Evolutionary conservation across 1,140 invertebrate genomes (phyloP), one percentile per base, ranked within the genome.

Genomic region (Hypothenemus hampei): DNA sequence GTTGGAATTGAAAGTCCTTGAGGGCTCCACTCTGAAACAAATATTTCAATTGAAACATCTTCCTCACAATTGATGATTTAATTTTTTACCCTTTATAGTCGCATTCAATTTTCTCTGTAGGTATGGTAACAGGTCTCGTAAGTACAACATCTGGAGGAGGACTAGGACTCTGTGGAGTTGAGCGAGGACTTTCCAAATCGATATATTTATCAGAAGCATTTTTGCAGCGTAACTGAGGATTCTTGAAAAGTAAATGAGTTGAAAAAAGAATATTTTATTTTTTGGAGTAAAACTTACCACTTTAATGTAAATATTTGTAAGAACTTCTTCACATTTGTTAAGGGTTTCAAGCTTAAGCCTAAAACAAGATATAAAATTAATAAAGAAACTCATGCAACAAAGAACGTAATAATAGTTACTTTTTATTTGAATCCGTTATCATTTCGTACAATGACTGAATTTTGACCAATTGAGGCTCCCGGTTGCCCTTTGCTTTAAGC

Each of bases 271-370:
- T n/a, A n/a, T n/a, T n/a, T n/a, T n/a, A n/a, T n/a, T n/a, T n/a
- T n/a, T 21, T 21, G 18, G 20, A 1, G 15, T 43, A 43, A 43
- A 37, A 77, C 63, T 73, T 75, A 73, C 82, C 77, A 82, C 78
- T 77, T 79, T 83, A 24, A 74, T 72, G 47, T 79, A 76, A 33
- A 84, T 72, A 68, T 80, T 84, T 19, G 78, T 67, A 5, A 85
- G 68, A 44, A 85, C 80, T 62, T 78, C 77, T 70, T 84, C 81
- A 61, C 81, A 83, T 68, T 80, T 79, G 18, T 76, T 67, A 22
- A 84, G 68, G 29, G 81, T 83, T 61, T 82, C 80, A 63, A 81
- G 73, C 68, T 80, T 83, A 67, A 83, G 73, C 65, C 81, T 85
- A 65, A 50, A 77, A 77, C 44, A 62, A 67, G 67, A 40, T 43